Percentiles rank a stretch among this genome's conserved stretches.
Conservation (phyloP, 2,888 invertebrate species). For the Rhamphomyia laevipes region DNA sequence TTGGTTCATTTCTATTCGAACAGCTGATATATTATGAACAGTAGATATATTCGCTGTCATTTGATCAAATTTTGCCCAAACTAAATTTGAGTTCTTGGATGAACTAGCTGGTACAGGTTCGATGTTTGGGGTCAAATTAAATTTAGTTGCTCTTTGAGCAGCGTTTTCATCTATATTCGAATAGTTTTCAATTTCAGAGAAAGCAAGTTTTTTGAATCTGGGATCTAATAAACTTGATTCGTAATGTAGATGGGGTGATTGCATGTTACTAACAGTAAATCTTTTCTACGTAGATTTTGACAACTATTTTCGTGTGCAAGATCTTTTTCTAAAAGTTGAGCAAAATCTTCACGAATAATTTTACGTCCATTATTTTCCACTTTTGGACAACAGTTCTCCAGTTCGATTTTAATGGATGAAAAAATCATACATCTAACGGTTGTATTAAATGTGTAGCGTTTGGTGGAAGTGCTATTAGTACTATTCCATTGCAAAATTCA, state of each 20-base stretch:
- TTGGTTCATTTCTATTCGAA: too few relatives aligned
- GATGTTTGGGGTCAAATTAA: not conserved
- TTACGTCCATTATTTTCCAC: not conserved
- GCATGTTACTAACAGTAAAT: too few relatives aligned
- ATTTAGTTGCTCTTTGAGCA: not conserved
- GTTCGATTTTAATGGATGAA: not conserved
- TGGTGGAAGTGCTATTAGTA: not conserved
- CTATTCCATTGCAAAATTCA: not conserved
- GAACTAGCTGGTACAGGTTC: not conserved
- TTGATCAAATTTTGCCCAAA: not conserved
- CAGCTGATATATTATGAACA: not conserved
- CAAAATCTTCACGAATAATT: not conserved
- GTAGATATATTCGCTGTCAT: not conserved
- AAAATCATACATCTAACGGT: not conserved
- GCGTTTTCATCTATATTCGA: not conserved
- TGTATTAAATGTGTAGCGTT: not conserved
- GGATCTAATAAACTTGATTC: slow-evolving; percentile 18
- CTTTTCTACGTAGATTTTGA: too few relatives aligned
- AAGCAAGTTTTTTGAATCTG: slow-evolving; percentile 16
- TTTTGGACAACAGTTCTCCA: not conserved
- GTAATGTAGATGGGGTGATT: not conserved
- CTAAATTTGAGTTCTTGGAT: not conserved
- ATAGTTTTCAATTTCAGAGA: not conserved
- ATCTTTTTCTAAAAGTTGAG: not conserved
- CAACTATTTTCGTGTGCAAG: not conserved